Base-by-base conservation (phyloP, 2,113 vertebrate species). In the Carassius auratus region DNA sequence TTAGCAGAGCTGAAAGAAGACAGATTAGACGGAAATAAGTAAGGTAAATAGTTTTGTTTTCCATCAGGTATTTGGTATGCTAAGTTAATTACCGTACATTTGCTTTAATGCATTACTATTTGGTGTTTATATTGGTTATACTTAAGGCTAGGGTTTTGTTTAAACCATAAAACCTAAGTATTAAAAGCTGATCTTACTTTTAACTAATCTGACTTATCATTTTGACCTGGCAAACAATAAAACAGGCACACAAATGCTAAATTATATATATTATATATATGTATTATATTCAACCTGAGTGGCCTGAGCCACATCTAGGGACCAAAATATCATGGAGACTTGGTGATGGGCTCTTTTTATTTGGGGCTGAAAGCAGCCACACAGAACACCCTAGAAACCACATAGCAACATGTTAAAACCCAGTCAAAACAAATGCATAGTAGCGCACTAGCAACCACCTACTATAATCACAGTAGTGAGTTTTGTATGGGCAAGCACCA, bases 351-450 rank as follows among this genome's bases (percentile, higher is more conserved):
- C 33, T 69, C 68, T 38, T 69, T 69, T 69, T 30, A 69, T 26
- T 6, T 64, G 23, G 26, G 12, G 26, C 26, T 33, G 26, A 64
- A 64, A 64, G 62, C 23, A 66, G 13, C 26, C 68, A 38, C 17
- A 36, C 33, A 38, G 8, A 38, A 42, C 68, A 71, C 68, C 8
- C 68, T 21, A 71, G 68, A 21, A 71, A 71, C 33, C 4, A 4
- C 66, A 69, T 38, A 36, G 33, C 33, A 69, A 69, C 33, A 19
- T 38, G 66, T 19, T 69, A 69, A 38, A 69, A 36, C 6, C 33
- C 66, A 69, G 66, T 38, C 66, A 38, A 38, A 69, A 69, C 3
- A 69, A 69, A 69, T 69, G 66, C 66, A 38, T 69, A 69, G 66
- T 19, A 69, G 66, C 17, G 4, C 66, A 33, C 33, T 19, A 69